These are phyloP conservation scores for Galleria mellonella DNA, from an alignment of 1,140 invertebrate species.

Conservation along the genomic window DNA sequence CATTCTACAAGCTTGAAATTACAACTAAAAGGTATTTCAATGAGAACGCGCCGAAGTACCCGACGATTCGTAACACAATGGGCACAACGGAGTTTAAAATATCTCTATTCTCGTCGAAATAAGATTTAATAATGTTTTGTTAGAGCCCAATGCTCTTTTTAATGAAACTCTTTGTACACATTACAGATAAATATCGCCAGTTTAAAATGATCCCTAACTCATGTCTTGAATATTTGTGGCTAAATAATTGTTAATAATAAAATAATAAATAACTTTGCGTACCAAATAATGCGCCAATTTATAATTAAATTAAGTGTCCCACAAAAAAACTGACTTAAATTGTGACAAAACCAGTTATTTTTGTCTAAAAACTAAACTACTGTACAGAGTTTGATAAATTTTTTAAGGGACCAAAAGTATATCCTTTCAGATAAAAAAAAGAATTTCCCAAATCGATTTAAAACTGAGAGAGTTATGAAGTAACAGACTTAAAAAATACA, in stretches of 20 bases:
- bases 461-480: too few relatives aligned
- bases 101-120: conserved; percentile 41
- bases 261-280: too few relatives aligned
- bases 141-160: conserved; percentile 52
- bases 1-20: conserved; percentile 4
- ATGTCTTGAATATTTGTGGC: conserved; percentile 5
- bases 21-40: conserved; percentile 7
- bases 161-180: conserved; percentile 41
- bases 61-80: conserved; percentile 23
- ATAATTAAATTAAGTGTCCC: too few relatives aligned
- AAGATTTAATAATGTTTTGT: conserved; percentile 68
- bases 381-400: too few relatives aligned
- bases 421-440: too few relatives aligned
- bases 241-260: background rate
- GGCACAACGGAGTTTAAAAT: conserved; percentile 28
- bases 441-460: too few relatives aligned
- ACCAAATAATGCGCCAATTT: too few relatives aligned
- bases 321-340: too few relatives aligned
- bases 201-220: conserved; percentile 18
- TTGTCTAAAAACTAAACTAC: too few relatives aligned
- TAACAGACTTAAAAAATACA: too few relatives aligned
- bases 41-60: conserved; percentile 32
- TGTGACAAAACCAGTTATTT: too few relatives aligned
- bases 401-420: too few relatives aligned
- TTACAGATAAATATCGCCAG: conserved; percentile 28